Evolutionary conservation across 2,888 invertebrate species (phyloP).

Genomic region (Plebejus melissa): DNA sequence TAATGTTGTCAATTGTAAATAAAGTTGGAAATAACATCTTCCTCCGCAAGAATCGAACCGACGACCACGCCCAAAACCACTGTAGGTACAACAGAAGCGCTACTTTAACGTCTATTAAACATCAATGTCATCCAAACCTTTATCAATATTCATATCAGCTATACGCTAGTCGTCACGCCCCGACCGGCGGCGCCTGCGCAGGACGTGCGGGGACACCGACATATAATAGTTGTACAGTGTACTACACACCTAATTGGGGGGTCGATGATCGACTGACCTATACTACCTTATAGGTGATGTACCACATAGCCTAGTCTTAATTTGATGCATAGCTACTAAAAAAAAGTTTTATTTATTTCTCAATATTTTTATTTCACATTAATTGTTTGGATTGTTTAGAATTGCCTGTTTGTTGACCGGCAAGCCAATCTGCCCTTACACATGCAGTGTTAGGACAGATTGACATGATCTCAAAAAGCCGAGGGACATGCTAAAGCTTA

Average conservation of each 20-base stretch:
- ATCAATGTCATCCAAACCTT: constrained; percentile 44
- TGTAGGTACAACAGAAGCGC: not conserved
- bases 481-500: not conserved
- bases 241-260: not conserved
- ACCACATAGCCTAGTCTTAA: not conserved
- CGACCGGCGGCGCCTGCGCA: constrained; percentile 62
- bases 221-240: not conserved
- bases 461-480: no score
- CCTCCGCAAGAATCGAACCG: no score
- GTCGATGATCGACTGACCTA: constrained; percentile 9
- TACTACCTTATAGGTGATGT: not conserved
- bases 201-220: constrained; percentile 51
- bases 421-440: no score
- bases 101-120: not conserved
- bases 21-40: no score
- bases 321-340: not conserved
- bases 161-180: constrained; percentile 71
- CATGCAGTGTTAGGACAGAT: no score
- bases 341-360: not conserved
- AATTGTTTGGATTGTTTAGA: no score
- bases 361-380: not conserved
- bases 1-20: no score
- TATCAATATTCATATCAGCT: constrained; percentile 73
- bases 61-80: not conserved
- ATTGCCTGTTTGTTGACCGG: no score